Conservation (phyloP, 1,140 invertebrate genomes). For the Trichomalopsis sarcophagae region DNA sequence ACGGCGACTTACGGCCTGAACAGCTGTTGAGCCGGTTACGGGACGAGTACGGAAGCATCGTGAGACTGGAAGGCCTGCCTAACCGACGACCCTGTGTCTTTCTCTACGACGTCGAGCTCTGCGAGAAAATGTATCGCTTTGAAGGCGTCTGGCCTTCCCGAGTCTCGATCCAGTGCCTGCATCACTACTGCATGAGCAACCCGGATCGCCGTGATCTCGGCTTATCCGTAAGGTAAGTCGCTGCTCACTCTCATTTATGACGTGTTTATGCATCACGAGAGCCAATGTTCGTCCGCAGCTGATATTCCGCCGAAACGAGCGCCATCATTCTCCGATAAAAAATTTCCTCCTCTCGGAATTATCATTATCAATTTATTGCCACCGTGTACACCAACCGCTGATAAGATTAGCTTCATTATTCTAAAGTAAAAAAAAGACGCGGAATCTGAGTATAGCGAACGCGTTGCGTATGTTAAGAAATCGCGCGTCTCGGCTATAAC, state of each 20-base stretch:
- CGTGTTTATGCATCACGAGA: too few species aligned
- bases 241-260: too few species aligned
- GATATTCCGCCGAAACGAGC: too few species aligned
- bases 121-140: conserved; percentile 66
- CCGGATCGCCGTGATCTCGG: conserved; percentile 60
- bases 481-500: neutral
- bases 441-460: neutral
- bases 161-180: conserved; percentile 62
- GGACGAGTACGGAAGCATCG: conserved; percentile 60
- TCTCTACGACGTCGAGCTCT: conserved; percentile 61
- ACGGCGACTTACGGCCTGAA: conserved; percentile 35
- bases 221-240: conserved; percentile 59
- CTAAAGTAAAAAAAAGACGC: too few species aligned
- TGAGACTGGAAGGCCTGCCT: conserved; percentile 61
- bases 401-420: too few species aligned
- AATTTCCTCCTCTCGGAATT: too few species aligned
- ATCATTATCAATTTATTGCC: too few species aligned
- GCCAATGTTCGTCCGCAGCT: too few species aligned
- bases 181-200: conserved; percentile 62
- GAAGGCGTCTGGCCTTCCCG: conserved; percentile 67
- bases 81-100: conserved; percentile 58
- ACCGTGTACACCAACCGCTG: too few species aligned
- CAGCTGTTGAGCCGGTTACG: conserved; percentile 58
- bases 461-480: conserved; percentile 9
- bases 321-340: too few species aligned